Base-by-base conservation (phyloP, 2,113 vertebrate species). In the Ammodytes marinus region DNA sequence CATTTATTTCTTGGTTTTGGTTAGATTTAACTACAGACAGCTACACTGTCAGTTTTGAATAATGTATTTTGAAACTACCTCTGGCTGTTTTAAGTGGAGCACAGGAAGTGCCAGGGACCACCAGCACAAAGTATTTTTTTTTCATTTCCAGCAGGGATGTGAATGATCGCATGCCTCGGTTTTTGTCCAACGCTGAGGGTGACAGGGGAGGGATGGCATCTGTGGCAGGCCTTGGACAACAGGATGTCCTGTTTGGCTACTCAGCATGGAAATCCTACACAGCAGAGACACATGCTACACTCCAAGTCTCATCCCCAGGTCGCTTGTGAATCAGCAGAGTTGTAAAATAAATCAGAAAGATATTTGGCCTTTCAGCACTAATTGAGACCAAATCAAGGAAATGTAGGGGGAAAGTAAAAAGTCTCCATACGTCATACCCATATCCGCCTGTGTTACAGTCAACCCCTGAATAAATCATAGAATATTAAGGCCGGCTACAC, bases 231-330 rank as follows among this genome's bases (percentile, higher is more conserved):
- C 89, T 93, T 93, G 89, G 88, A 95, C 77, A 83, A 84, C 90
- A 94, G 95, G 95, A 96, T 89, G 91, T 96, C 95, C 95, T 95
- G 94, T 95, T 94, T 95, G 94, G 92, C 92, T 85, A 87, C 87
- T 84, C 88, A 79, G 90, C 84, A 79, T 94, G 92, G 91, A 94
- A 95, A 95, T 82, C 92, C 78, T 80, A 49, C 80, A 55, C 19
- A 70, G 53, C 66, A 50, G 58, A 83, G 46, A 69, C 57, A 53
- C 58, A 53, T 6, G 15, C 14, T 47, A n/a, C 57, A 65, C 47
- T 45, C 57, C 43, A 17, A 4, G 15, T 79, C 46, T 15, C 2
- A 4, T 42, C 57, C 12, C 49, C 2, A 1, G 75, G 40, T 83
- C 59, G 43, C 47, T 15, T 42, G 54, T 45, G 67, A 86, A 74